Percentiles rank a stretch among this genome's conserved stretches.
These are phyloP conservation scores for Sylvicola cinctus DNA, from an alignment of 2,888 invertebrate genomes.

Conservation along the genomic window DNA sequence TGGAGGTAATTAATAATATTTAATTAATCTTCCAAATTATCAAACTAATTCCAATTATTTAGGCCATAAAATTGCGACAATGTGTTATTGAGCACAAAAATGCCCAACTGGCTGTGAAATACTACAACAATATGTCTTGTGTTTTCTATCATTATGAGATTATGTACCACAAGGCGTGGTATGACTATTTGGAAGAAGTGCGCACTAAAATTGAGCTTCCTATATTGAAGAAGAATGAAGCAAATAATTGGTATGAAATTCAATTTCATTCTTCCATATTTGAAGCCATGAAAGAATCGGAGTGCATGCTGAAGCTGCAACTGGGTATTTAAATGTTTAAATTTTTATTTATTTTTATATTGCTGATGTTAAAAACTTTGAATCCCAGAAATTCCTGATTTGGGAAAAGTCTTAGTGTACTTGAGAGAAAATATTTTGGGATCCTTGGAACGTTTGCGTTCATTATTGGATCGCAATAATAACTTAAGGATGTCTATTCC, in stretches of 20 bases:
- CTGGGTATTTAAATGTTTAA: conserved; percentile 26
- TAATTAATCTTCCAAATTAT: conserved; percentile 19
- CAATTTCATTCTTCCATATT: conserved; percentile 53
- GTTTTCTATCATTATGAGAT: conserved; percentile 69
- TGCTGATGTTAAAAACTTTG: conserved; percentile 14
- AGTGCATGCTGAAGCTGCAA: conserved; percentile 58
- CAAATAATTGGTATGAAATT: conserved; percentile 39
- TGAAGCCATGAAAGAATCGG: conserved; percentile 58
- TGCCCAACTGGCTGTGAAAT: conserved; percentile 50
- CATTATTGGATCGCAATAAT: conserved; percentile 39
- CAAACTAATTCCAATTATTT: not conserved
- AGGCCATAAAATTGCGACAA: conserved; percentile 12
- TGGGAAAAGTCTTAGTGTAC: conserved; percentile 52
- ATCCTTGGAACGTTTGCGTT: conserved; percentile 37
- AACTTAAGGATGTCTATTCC: conserved; percentile 27
- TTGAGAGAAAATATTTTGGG: conserved; percentile 46
- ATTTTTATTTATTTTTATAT: not conserved
- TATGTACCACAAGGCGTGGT: conserved; percentile 66
- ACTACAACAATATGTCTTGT: conserved; percentile 57
- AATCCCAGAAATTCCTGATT: conserved; percentile 43
- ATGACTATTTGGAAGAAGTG: conserved; percentile 50
- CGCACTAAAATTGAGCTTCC: conserved; percentile 39
- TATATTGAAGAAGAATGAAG: conserved; percentile 42
- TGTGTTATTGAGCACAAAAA: conserved; percentile 38
- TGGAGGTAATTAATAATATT: conserved; percentile 37